These are phyloP conservation scores for Guaruba guarouba DNA, from an alignment of 2,113 vertebrate genomes.

Conservation along the genomic window DNA sequence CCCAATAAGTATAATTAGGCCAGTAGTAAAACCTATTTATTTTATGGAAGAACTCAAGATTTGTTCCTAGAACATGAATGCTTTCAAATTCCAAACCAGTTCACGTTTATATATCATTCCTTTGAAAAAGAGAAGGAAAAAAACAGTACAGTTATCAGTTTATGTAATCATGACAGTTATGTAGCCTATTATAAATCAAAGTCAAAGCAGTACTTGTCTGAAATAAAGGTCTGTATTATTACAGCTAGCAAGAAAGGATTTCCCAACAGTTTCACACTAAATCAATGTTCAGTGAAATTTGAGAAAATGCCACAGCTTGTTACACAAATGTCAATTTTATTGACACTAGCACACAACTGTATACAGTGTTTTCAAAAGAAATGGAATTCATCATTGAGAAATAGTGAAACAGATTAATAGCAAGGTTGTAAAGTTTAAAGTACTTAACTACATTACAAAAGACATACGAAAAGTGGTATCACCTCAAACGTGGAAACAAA, in stretches of 20 bases:
- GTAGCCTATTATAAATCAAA: constrained; percentile 18
- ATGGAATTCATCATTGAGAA: constrained; percentile 70
- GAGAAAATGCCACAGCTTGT: constrained; percentile 81
- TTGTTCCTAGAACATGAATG: constrained; percentile 38
- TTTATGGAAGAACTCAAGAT: background rate
- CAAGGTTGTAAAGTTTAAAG: constrained; percentile 63
- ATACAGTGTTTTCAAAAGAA: constrained; percentile 82
- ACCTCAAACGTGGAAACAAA: constrained; percentile 65
- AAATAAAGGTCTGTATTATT: constrained; percentile 54
- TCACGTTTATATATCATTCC: constrained; percentile 26
- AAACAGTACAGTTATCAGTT: constrained; percentile 44
- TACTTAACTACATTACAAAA: constrained; percentile 70
- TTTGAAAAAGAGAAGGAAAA: constrained; percentile 42
- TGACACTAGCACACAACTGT: constrained; percentile 86
- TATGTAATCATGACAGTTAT: constrained; percentile 30
- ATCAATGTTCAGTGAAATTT: constrained; percentile 68
- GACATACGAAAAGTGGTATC: constrained; percentile 68
- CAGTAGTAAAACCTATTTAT: constrained; percentile 3
- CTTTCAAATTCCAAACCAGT: constrained; percentile 39
- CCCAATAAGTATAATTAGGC: constrained; percentile 13
- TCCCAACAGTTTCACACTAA: constrained; percentile 61
- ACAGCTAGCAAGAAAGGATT: constrained; percentile 52
- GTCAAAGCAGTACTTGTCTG: constrained; percentile 17
- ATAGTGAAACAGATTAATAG: constrained; percentile 72
- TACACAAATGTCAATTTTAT: constrained; percentile 89